Percentiles rank a stretch among this genome's conserved stretches.
Evolutionary conservation across 2,113 vertebrate species (phyloP).

Genomic region (Urocolius indicus): DNA sequence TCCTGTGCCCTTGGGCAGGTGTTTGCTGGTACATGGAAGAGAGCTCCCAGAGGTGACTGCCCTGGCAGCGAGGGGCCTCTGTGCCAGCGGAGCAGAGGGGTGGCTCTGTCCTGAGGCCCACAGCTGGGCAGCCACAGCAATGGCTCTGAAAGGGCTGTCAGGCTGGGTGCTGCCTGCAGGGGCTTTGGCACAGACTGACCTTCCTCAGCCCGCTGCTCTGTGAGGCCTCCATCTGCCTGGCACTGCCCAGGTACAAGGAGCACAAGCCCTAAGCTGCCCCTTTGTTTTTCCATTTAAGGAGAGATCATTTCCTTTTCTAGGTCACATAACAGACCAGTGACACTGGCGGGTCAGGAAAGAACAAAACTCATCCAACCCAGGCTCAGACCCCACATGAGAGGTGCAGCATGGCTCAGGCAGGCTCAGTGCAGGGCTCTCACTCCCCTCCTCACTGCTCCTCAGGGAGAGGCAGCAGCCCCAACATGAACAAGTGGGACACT

Average conservation of each 20-base stretch:
- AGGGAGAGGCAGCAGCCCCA: background rate
- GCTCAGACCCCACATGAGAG: background rate
- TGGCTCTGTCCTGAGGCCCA: background rate
- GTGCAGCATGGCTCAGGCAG: background rate
- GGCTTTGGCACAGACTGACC: background rate
- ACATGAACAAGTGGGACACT: background rate
- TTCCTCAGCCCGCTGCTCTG: background rate
- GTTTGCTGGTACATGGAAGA: fast-evolving
- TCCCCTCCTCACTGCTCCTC: background rate
- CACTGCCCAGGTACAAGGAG: background rate
- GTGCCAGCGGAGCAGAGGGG: background rate
- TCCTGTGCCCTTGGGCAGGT: fast-evolving
- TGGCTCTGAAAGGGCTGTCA: background rate
- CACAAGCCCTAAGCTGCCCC: constrained; percentile 34
- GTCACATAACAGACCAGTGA: constrained; percentile 25
- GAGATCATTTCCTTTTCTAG: constrained; percentile 47
- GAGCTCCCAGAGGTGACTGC: too few species aligned
- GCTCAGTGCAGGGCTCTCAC: background rate
- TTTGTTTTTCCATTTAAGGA: background rate
- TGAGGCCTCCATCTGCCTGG: constrained; percentile 1
- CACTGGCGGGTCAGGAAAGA: background rate
- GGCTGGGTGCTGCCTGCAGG: background rate
- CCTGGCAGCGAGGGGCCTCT: background rate
- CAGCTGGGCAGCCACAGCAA: fast-evolving
- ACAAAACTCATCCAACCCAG: background rate